Percentiles rank a stretch among this genome's conserved stretches.
Conservation (phyloP, 2,888 invertebrate species). For the Poecilus cupreus region DNA sequence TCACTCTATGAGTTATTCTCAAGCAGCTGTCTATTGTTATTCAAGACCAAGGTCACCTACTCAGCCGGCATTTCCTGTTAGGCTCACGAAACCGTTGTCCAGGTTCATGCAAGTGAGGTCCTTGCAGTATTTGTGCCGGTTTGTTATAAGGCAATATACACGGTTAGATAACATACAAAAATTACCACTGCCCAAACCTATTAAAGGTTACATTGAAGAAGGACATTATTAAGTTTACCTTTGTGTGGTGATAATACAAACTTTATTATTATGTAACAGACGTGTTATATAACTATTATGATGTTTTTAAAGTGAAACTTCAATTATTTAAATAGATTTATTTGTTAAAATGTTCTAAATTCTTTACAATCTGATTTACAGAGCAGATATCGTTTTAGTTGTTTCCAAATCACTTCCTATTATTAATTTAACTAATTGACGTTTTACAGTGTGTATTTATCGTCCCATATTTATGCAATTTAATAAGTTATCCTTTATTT, state of each 20-base stretch:
- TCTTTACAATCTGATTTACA: background rate
- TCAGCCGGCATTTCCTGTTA: constrained; percentile 83
- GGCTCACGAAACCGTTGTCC: constrained; percentile 84
- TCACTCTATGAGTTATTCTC: constrained; percentile 83
- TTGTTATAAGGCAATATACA: constrained; percentile 82
- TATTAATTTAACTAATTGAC: background rate
- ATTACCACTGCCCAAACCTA: constrained; percentile 78
- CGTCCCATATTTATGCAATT: constrained; percentile 19
- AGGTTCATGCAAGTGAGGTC: constrained; percentile 83
- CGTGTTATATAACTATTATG: constrained; percentile 12
- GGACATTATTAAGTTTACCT: constrained; percentile 66
- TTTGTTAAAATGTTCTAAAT: background rate
- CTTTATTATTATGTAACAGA: background rate
- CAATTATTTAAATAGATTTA: background rate
- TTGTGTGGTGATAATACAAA: background rate
- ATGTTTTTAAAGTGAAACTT: constrained; percentile 22
- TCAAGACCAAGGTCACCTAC: constrained; percentile 80
- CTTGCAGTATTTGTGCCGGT: constrained; percentile 83
- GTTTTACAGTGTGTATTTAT: constrained; percentile 33
- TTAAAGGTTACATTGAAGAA: constrained; percentile 76
- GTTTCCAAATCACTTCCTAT: background rate
- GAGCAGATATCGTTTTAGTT: too few relatives aligned
- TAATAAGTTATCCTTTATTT: constrained; percentile 11
- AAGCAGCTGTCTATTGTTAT: constrained; percentile 83
- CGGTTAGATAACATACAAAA: constrained; percentile 81